These are phyloP conservation scores for Podarcis muralis DNA, from an alignment of 2,113 vertebrate genomes.

Conservation along the genomic window DNA sequence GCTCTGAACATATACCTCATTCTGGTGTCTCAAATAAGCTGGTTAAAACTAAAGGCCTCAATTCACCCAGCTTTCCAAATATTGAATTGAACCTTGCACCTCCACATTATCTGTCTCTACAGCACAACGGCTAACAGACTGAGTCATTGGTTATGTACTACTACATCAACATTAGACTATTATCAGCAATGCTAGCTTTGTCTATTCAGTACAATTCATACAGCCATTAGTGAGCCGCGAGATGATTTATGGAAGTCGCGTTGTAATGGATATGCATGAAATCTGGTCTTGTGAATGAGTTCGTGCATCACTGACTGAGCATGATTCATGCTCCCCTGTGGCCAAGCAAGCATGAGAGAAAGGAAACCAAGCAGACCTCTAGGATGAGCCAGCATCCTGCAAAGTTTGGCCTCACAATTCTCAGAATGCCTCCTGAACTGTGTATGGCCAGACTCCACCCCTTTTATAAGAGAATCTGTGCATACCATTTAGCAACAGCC, in stretches of 20 bases:
- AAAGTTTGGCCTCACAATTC: not conserved
- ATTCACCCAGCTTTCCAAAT: not conserved
- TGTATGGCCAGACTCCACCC: not conserved
- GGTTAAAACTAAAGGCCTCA: not conserved
- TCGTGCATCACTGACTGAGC: not conserved
- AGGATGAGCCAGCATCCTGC: not conserved
- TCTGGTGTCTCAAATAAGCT: not conserved
- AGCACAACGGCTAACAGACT: not conserved
- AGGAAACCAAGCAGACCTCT: not conserved
- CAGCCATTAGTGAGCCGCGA: not conserved
- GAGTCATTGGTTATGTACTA: not conserved
- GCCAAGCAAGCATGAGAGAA: not conserved
- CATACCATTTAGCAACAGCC: not conserved
- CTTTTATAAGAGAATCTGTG: not conserved
- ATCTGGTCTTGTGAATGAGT: not conserved
- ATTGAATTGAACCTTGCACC: not conserved
- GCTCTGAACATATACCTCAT: not conserved
- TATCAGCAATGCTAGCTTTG: accelerated
- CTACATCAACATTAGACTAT: not conserved
- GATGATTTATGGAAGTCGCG: not conserved
- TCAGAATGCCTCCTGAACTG: not conserved
- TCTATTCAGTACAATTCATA: not conserved
- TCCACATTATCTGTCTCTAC: not conserved
- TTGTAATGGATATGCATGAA: not conserved
- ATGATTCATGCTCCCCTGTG: not conserved